Conservation (phyloP, 2,888 invertebrate genomes). For the Cordilura impudica region DNA sequence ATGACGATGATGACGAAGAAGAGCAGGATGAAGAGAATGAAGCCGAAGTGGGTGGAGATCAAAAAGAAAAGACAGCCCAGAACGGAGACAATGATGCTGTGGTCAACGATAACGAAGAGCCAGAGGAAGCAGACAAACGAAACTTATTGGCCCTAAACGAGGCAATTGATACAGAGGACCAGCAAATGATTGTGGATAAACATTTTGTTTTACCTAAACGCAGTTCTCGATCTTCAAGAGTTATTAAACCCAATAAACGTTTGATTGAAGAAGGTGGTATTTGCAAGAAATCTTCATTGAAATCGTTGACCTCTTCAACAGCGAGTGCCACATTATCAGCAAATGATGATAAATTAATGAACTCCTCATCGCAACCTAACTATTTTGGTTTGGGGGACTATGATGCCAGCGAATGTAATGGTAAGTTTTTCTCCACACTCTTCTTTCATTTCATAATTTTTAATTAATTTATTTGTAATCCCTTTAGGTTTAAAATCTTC, state of each 20-base stretch:
- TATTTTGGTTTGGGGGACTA: conserved; percentile 70
- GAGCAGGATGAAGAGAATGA: conserved; percentile 63
- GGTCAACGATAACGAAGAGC: neutral
- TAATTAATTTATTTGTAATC: neutral
- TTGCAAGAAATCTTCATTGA: conserved; percentile 67
- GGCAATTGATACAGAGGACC: conserved; percentile 55
- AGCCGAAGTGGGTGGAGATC: conserved; percentile 27
- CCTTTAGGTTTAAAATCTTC: conserved; percentile 56
- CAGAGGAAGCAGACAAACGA: conserved; percentile 17
- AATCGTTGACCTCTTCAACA: conserved; percentile 20
- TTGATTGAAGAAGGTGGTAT: conserved; percentile 85
- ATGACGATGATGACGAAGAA: conserved; percentile 57
- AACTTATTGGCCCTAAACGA: neutral
- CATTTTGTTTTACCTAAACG: conserved; percentile 87
- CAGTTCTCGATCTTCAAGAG: conserved; percentile 90
- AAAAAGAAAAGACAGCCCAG: conserved; percentile 60
- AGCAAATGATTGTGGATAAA: conserved; percentile 72
- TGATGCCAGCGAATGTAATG: conserved; percentile 48
- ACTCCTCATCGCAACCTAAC: conserved; percentile 62
- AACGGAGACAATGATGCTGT: neutral
- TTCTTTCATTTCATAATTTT: neutral
- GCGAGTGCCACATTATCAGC: neutral
- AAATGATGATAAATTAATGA: conserved; percentile 32
- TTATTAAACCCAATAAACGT: conserved; percentile 92
- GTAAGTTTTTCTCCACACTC: conserved; percentile 34